Conservation (phyloP, 1,140 invertebrate species). For the Acromyrmex echinatior region DNA sequence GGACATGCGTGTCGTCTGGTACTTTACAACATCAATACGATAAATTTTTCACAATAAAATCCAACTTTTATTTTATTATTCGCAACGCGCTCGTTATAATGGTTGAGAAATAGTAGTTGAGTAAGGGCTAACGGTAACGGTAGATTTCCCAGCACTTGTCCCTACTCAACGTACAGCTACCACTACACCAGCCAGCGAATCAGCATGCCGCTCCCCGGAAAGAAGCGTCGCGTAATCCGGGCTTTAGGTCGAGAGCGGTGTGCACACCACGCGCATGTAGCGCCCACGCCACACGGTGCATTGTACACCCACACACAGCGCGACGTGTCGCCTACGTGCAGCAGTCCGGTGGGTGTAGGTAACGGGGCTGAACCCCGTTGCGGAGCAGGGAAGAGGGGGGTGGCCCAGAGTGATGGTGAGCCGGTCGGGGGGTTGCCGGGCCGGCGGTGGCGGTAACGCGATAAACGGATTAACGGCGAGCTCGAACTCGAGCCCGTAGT, state of each 20-base stretch:
- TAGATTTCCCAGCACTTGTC: constrained; percentile 10
- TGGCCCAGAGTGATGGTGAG: constrained; percentile 16
- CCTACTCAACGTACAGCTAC: background rate
- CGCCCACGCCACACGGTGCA: constrained; percentile 52
- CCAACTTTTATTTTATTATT: background rate
- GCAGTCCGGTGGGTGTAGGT: constrained; percentile 55
- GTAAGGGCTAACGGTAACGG: background rate
- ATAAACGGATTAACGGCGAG: no score
- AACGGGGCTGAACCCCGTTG: constrained; percentile 62
- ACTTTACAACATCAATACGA: background rate
- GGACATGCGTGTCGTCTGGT: no score
- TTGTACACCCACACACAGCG: constrained; percentile 38
- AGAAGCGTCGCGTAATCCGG: constrained; percentile 62
- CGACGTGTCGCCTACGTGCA: constrained; percentile 47
- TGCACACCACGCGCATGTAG: constrained; percentile 36
- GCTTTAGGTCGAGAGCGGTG: constrained; percentile 60
- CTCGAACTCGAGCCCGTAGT: no score
- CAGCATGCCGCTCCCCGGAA: constrained; percentile 30
- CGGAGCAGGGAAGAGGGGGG: background rate
- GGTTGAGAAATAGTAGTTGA: background rate
- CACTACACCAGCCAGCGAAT: constrained; percentile 29
- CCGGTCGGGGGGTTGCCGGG: background rate
- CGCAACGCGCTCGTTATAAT: no score
- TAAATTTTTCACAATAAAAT: background rate
- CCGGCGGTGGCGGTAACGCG: no score